Percentiles rank a stretch among this genome's conserved stretches.
phyloP scores from a whole-genome alignment of 2,888 invertebrate species.

The Tenthredo livida region DNA sequence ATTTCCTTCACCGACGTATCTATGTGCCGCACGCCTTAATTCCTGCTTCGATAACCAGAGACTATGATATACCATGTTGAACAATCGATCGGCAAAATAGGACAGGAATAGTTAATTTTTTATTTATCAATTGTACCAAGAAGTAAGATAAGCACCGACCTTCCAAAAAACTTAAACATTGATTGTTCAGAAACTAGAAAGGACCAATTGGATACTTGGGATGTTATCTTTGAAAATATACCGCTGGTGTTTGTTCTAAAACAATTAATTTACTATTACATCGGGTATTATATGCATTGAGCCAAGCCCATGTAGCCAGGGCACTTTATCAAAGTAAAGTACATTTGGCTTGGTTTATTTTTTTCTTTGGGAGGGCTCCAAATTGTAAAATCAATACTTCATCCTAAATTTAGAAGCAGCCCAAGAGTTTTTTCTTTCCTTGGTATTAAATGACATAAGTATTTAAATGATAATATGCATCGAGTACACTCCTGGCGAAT shows the following conservation, averaged over 20 bases:
- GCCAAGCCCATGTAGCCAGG: slow-evolving; percentile 66
- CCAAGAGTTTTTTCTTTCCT: slow-evolving; percentile 47
- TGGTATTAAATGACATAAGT: slow-evolving; percentile 53
- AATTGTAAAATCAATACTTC: slow-evolving; percentile 78
- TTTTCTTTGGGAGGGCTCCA: slow-evolving; percentile 77
- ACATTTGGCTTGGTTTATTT: slow-evolving; percentile 77
- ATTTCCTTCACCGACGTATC: background rate
- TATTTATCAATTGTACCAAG: background rate
- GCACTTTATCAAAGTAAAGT: slow-evolving; percentile 77
- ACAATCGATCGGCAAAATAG: background rate
- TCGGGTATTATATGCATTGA: slow-evolving; percentile 65
- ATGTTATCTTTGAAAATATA: background rate
- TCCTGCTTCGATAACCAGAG: background rate
- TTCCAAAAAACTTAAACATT: background rate
- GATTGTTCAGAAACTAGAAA: background rate
- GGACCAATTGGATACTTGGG: background rate
- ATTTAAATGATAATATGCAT: slow-evolving; percentile 53
- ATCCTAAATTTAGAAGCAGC: slow-evolving; percentile 75
- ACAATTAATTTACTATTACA: slow-evolving; percentile 20
- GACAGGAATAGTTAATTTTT: background rate
- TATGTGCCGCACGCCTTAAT: background rate
- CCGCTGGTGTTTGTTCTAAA: background rate
- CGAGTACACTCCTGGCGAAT: slow-evolving; percentile 39
- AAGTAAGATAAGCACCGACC: background rate
- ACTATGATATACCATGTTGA: background rate